Conservation (phyloP, 1,140 invertebrate species). For the Formica exsecta region DNA sequence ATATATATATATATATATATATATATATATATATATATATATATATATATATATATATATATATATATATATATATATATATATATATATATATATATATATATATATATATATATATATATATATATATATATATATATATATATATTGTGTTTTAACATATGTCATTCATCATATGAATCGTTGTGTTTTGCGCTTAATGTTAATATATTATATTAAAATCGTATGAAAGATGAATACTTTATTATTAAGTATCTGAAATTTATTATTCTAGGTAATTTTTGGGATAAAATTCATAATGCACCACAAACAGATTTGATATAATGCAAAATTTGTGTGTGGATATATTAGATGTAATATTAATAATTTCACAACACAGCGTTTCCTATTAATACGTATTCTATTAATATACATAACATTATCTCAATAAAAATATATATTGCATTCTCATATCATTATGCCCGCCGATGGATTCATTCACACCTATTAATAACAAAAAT, state of each 20-base stretch:
- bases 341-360: not conserved
- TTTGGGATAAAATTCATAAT: not conserved
- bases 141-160: too few relatives aligned
- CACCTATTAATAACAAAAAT: not conserved
- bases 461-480: not conserved
- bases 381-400: not conserved
- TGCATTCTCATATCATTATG: not conserved
- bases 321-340: not conserved
- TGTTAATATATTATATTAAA: constrained; percentile 2
- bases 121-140: too few relatives aligned
- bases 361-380: not conserved
- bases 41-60: too few relatives aligned
- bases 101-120: too few relatives aligned
- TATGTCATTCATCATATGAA: not conserved
- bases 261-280: not conserved
- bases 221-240: not conserved
- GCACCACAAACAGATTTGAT: not conserved
- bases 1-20: too few relatives aligned
- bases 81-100: too few relatives aligned
- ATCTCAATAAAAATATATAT: not conserved
- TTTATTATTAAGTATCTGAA: not conserved
- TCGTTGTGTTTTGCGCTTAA: not conserved
- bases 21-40: too few relatives aligned
- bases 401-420: too few relatives aligned
- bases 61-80: too few relatives aligned